Evolutionary conservation across 2,113 vertebrate genomes (phyloP).

Genomic region (Cavia porcellus): DNA sequence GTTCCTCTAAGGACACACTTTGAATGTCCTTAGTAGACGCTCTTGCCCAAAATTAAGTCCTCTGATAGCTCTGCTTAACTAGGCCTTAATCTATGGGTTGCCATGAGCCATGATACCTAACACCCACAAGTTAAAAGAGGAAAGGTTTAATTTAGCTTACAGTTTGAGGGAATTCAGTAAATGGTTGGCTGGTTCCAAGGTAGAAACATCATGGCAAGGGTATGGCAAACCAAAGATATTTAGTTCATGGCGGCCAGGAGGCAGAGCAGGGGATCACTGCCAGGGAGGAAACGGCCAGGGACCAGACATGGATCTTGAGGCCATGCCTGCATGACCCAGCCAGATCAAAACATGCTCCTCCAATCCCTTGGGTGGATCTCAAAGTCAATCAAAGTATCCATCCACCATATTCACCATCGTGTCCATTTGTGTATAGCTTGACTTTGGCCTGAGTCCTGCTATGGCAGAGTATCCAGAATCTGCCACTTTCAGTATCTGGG

Average conservation of each 20-base stretch:
- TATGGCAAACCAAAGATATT: background rate
- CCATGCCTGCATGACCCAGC: background rate
- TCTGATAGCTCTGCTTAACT: background rate
- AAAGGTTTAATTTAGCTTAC: background rate
- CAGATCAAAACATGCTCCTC: background rate
- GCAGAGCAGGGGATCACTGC: background rate
- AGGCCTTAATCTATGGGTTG: background rate
- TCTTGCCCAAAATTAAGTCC: background rate
- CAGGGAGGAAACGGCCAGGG: background rate
- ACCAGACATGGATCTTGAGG: background rate
- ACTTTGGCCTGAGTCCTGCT: conserved; percentile 9
- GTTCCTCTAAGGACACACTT: too few species aligned
- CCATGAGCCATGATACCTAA: background rate
- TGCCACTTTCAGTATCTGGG: background rate
- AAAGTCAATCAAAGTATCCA: background rate
- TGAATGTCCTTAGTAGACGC: background rate
- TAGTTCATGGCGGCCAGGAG: background rate
- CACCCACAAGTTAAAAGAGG: background rate
- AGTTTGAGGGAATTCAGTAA: background rate
- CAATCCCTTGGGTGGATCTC: background rate
- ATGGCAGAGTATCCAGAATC: conserved; percentile 5
- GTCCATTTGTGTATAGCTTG: background rate
- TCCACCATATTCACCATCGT: background rate
- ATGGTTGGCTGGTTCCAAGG: background rate
- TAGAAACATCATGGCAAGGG: background rate